Percentiles rank a stretch among this genome's conserved stretches.
Evolutionary conservation across 2,797 vertebrate genomes (phyloP).

Genomic region (Myotis myotis): DNA sequence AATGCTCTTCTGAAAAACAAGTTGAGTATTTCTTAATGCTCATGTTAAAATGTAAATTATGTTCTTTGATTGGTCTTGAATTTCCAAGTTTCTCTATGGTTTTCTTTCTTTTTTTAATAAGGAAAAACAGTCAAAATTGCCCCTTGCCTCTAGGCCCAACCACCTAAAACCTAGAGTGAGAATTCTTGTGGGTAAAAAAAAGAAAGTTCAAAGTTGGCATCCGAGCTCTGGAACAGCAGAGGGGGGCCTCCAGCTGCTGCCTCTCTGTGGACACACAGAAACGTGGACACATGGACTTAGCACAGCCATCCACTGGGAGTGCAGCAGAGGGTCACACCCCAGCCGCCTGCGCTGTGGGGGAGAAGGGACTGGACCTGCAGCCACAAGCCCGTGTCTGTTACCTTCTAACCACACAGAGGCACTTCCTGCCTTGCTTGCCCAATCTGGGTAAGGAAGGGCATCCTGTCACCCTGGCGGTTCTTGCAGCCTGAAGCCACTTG

Average conservation of each 20-base stretch:
- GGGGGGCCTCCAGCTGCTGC: background rate
- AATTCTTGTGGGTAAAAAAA: background rate
- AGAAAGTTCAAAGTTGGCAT: background rate
- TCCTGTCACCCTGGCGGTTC: background rate
- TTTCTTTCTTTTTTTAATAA: background rate
- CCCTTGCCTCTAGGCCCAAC: background rate
- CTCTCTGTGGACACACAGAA: background rate
- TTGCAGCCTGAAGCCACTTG: background rate
- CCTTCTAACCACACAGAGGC: background rate
- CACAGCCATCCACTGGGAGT: background rate
- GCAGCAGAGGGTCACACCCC: background rate
- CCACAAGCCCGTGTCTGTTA: background rate
- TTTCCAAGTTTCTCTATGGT: background rate
- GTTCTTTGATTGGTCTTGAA: background rate
- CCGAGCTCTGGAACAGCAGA: background rate
- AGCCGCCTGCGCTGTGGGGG: accelerated
- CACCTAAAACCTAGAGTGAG: background rate
- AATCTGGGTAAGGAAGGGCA: background rate
- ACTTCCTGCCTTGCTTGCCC: constrained; percentile 16
- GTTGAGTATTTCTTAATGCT: background rate
- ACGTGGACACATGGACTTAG: accelerated
- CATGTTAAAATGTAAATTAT: background rate
- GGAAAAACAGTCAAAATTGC: background rate
- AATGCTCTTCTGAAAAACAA: background rate
- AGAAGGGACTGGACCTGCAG: background rate